Evolutionary conservation across 2,888 invertebrate species (phyloP).

Genomic region (Omphaloscelis lunosa): DNA sequence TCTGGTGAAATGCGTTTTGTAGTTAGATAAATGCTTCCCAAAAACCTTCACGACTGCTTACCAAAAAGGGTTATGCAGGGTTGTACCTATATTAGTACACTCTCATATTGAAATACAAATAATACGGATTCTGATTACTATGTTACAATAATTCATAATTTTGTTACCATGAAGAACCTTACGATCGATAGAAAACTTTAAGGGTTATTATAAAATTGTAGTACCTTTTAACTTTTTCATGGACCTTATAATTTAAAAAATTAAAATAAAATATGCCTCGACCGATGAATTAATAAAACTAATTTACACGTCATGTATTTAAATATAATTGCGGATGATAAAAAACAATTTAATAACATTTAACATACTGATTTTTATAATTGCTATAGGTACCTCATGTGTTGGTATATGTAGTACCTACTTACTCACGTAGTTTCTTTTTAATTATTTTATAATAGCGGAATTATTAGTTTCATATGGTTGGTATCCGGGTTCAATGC

Average conservation of each 20-base stretch:
- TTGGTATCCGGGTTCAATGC: slow-evolving; percentile 44
- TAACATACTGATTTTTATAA: slow-evolving; percentile 46
- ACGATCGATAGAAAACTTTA: background rate
- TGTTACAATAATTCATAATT: background rate
- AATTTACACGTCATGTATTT: slow-evolving; percentile 24
- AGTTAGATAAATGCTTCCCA: background rate
- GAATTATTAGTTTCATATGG: background rate
- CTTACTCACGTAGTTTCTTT: slow-evolving; percentile 32
- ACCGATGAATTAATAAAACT: slow-evolving; percentile 21
- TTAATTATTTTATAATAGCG: slow-evolving; percentile 48
- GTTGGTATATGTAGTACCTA: slow-evolving; percentile 21
- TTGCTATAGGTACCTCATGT: slow-evolving; percentile 27
- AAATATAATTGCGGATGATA: slow-evolving; percentile 43
- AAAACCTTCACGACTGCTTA: background rate
- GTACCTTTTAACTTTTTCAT: slow-evolving; percentile 28
- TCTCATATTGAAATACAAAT: background rate
- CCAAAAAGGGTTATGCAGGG: background rate
- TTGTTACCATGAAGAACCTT: background rate
- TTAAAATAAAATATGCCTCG: slow-evolving; percentile 31
- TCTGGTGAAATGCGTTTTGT: background rate
- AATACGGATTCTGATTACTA: background rate
- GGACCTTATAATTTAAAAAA: slow-evolving; percentile 47
- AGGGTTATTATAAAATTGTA: slow-evolving; percentile 1
- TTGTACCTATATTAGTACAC: background rate
- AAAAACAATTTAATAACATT: slow-evolving; percentile 48